Evolutionary conservation across 2,888 invertebrate genomes (phyloP).

Genomic region (Drosophila stalkeri): DNA sequence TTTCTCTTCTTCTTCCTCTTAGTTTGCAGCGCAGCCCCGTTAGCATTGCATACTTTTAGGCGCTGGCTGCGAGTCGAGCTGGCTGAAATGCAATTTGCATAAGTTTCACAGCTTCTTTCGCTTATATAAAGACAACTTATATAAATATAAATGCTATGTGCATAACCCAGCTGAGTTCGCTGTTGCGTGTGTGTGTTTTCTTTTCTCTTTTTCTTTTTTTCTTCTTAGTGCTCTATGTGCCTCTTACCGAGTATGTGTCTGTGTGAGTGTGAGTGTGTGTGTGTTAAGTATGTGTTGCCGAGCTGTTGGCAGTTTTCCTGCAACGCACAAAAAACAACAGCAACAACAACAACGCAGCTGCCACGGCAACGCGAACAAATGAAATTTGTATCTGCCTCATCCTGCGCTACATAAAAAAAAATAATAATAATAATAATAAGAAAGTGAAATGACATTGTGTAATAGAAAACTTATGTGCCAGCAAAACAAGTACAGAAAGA

Average conservation of each 20-base stretch:
- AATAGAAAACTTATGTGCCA: constrained; percentile 60
- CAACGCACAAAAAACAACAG: constrained; percentile 22
- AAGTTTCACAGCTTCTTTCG: constrained; percentile 81
- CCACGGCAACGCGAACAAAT: constrained; percentile 58
- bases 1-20: background rate
- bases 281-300: constrained; percentile 74
- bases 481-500: constrained; percentile 23
- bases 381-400: constrained; percentile 63
- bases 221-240: constrained; percentile 17
- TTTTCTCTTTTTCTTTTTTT: background rate
- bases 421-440: constrained; percentile 24
- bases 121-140: constrained; percentile 69
- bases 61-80: constrained; percentile 53
- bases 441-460: constrained; percentile 62
- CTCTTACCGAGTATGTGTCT: constrained; percentile 6
- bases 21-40: constrained; percentile 50
- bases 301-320: constrained; percentile 73
- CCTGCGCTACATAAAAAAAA: constrained; percentile 28
- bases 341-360: constrained; percentile 25
- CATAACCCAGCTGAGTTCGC: constrained; percentile 66
- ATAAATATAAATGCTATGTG: constrained; percentile 81
- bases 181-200: constrained; percentile 29
- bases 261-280: constrained; percentile 27
- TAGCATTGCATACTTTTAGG: constrained; percentile 77
- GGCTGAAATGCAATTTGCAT: constrained; percentile 81